Base-by-base conservation (phyloP, 2,888 invertebrate genomes). In the Acrocyrtus sp. region DNA sequence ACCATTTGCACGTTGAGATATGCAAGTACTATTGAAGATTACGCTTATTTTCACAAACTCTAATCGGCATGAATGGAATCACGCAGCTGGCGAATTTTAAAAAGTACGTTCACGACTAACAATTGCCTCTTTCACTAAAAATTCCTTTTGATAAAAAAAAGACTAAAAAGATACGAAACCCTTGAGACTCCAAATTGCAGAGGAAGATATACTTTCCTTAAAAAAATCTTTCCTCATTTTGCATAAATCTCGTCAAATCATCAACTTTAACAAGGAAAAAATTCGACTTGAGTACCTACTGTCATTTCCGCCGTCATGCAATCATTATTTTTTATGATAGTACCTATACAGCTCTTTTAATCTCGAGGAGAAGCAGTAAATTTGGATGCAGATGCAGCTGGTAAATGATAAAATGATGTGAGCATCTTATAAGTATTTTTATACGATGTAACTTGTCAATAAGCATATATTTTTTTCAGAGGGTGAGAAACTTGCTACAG, bases 171-270 rank as follows among this genome's bases (percentile, higher is more conserved):
- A 45, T 26, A 58, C 26, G 45, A 56, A 3, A n/a, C 19, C 17
- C 26, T 17, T 26, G 19, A 10, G 6, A 17, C 21, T 26, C 12
- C 17, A n/a, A 45, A n/a, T n/a, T n/a, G n/a, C n/a, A n/a, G n/a
- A 58, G 22, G 10, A 24, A 19, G 15, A 57, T n/a, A 61, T 34
- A 19, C 47, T 24, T 67, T 27, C 41, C 45, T 41, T 24, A 45
- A 22, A 17, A 61, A 61, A 22, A 15, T 12, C 22, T 26, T 57
- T 29, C 48, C 21, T 15, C 17, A 61, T 47, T 67, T 67, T 67
- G 67, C 67, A 67, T 60, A 67, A 70, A 65, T 72, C 65, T 65
- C 53, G 60, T 67, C 67, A 72, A 72, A 58, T 65, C 72, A 72
- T 72, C 63, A 53, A 65, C 47, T 72, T 72, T 72, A 72, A 72